Base-by-base conservation (phyloP, 2,888 invertebrate genomes). In the Hirtodrosophila cameraria region DNA sequence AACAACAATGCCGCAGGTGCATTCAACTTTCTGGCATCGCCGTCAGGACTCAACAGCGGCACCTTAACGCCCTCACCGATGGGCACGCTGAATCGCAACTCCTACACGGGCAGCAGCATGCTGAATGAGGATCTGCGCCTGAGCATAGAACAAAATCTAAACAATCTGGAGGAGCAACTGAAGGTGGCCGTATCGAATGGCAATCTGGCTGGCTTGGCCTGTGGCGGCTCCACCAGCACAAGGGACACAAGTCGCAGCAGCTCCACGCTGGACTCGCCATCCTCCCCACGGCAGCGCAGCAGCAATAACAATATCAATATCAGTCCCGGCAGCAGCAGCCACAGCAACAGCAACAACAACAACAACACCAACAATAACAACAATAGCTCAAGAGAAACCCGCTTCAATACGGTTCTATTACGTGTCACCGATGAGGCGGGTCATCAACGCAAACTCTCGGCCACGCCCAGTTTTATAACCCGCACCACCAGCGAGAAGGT, bases 401-500 rank as follows among this genome's bases (percentile, higher is more conserved):
- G 89, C 45, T 89, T 87, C 60, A 89, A 89, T 50, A 92, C 93
- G 7, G 91, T 93, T 7, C 92, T 93, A 30, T 90, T 94, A 15
- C 92, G 93, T 57, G 93, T 94, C 27, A 92, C 92, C 46, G 92
- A 92, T 53, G 92, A 92, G 75, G 88, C 90, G 25, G 91, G 92
- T 15, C 90, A 91, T 70, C 66, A 92, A 83, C 71, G 89, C 71
- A 88, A 92, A 77, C 63, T 91, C 62, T 86, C 91, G 83, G 94
- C 94, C 25, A 93, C 94, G 15, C 92, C 94, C 1, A 92, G 93
- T 3, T 93, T 93, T 36, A 95, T 95, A 69, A 94, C 94, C 0
- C 92, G 97, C 74, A 94, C 95, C 41, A 96, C 96, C 23, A 96
- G 96, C 91, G 97, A 96, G 86, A 95, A 96, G 89, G 94, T 96